Percentiles rank a stretch among this genome's conserved stretches.
phyloP scores from a whole-genome alignment of 2,113 vertebrate genomes.

The Tursiops truncatus region DNA sequence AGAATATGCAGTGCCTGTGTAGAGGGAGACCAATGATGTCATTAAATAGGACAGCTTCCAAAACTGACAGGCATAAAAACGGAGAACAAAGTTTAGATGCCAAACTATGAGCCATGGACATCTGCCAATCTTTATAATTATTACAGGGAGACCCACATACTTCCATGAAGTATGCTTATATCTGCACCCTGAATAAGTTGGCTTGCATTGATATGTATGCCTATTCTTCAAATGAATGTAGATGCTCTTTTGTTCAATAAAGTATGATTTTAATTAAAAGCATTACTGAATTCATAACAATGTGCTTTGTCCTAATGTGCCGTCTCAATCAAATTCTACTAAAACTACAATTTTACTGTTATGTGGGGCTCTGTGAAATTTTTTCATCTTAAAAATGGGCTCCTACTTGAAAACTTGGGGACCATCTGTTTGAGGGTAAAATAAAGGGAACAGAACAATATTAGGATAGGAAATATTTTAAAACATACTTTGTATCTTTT shows the following conservation, averaged over 20 bases:
- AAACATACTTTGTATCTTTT: slow-evolving; percentile 30
- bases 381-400: slow-evolving; percentile 26
- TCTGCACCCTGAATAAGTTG: background rate
- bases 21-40: background rate
- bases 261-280: background rate
- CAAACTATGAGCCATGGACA: background rate
- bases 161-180: background rate
- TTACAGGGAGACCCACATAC: background rate
- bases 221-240: background rate
- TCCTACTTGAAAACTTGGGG: slow-evolving; percentile 40
- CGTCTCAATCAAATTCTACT: slow-evolving; percentile 17
- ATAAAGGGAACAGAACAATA: background rate
- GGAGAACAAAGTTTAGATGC: background rate
- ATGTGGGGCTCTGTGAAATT: background rate
- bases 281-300: background rate
- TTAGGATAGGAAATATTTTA: slow-evolving; percentile 11
- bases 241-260: background rate
- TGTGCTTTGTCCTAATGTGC: slow-evolving; percentile 2
- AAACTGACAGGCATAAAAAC: background rate
- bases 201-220: background rate
- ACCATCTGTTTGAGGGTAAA: slow-evolving; percentile 8
- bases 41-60: background rate
- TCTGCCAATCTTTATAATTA: background rate
- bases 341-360: background rate
- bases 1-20: background rate